Base-by-base conservation (phyloP, 2,888 invertebrate genomes). In the Pheosia tremula region DNA sequence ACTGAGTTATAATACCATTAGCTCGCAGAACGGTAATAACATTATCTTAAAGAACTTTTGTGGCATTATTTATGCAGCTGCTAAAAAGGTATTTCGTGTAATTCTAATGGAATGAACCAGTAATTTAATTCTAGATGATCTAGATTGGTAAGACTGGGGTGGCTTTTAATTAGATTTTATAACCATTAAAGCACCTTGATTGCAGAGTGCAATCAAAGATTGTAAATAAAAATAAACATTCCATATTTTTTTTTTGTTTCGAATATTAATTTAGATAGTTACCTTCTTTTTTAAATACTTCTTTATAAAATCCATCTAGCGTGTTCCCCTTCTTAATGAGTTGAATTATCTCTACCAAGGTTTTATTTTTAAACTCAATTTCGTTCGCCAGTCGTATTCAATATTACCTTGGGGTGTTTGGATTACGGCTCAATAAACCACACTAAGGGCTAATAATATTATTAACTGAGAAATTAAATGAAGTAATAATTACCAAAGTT, bases 21-120 rank as follows among this genome's bases (percentile, higher is more conserved):
- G 24, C 24, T 24, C 24, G 24, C 24, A 24, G 24, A 1, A 24
- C 24, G 24, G 24, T 2, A 41, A 41, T 41, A 45, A 8, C 10
- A 9, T 45, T 45, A 45, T 45, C 45, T 45, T 4, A 10, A 45
- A 45, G 8, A 45, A 45, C 45, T 45, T 45, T 10, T 10, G 45
- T 10, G 4, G n/a, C 5, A 47, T 47, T 62, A 54, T 10, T 41
- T 41, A 55, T 52, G 45, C n/a, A 41, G 41, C 47, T n/a, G 41
- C 47, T 8, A 52, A 8, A 43, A 8, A 61, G 41, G 6, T 41
- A 43, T 58, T 65, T 53, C 9, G 36, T 36, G 53, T 65, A 10
- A 56, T 39, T 38, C n/a, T 50, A 58, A 53, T 37, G 53, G 53
- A 53, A 9, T 53, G 37, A 36, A 10, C 24, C 24, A 50, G 7